Base-by-base conservation (phyloP, 2,797 vertebrate species). In the Epinephelus awoara region DNA sequence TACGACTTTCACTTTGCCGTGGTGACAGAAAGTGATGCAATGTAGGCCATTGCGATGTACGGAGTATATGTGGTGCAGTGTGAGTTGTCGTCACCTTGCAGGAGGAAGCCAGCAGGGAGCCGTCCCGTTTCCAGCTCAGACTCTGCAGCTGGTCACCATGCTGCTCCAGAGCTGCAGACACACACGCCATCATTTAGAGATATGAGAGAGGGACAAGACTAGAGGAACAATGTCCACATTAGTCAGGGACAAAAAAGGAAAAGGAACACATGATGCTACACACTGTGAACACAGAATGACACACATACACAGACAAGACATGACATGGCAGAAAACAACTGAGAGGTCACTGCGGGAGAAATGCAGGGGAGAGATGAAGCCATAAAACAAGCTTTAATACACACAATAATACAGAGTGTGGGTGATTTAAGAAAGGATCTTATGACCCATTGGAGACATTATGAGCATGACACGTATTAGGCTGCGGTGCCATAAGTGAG, bases 71-170 rank as follows among this genome's bases (percentile, higher is more conserved):
- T 51, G 47, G 52, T 27, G 49, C 40, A 10, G 10, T 46, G 54
- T 14, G 15, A 46, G 29, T 15, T 50, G 51, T 64, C 3, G 50
- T 95, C 87, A 98, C 98, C 97, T 97, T 98, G 92, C 96, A 97
- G 34, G 95, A 95, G 1, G 98, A 96, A 46, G 96, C 97, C 21
- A 99, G 88, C 19, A 98, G 93, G n/a, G 86, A 90, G 3, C 98
- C 98, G 0, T 99, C 97, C 12, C 14, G 91, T 90, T 97, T 98
- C 98, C 98, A 99, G 71, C 93, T 84, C 61, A 97, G 88, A 74
- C 96, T 95, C 89, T 98, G 97, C 88, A 99, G 90, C 85, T 95
- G 96, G 79, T 98, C 97, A 1, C 93, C 54, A 0, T 98, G 98
- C 79, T 93, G 87, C 40, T 93, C 96, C 94, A 99, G 90, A 77